Conservation (phyloP, 2,888 invertebrate genomes). For the Blera fallax region DNA sequence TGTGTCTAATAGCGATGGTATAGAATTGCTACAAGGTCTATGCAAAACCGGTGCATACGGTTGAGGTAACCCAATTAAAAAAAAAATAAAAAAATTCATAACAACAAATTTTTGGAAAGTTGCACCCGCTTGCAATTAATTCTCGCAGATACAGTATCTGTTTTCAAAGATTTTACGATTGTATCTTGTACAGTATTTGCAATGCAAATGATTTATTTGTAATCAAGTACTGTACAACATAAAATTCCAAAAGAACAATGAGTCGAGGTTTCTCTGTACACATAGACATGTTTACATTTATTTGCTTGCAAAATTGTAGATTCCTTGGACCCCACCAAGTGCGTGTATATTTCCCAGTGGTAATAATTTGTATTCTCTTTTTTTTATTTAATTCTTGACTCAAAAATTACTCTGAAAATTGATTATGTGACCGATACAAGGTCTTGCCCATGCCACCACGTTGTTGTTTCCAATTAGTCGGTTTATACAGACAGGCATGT, state of each 20-base stretch:
- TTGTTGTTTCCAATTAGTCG: slow-evolving; percentile 59
- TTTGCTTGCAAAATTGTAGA: slow-evolving; percentile 19
- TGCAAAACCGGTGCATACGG: slow-evolving; percentile 19
- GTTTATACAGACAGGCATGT: slow-evolving; percentile 20
- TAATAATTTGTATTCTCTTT: slow-evolving; percentile 13
- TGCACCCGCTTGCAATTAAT: slow-evolving; percentile 54
- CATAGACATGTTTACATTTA: not conserved
- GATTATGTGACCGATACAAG: slow-evolving; percentile 62
- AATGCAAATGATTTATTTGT: slow-evolving; percentile 54
- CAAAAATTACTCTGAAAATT: slow-evolving; percentile 47
- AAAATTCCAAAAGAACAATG: slow-evolving; percentile 36
- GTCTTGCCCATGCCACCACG: slow-evolving; percentile 33
- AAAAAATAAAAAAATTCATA: slow-evolving; percentile 1
- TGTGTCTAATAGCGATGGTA: slow-evolving; percentile 50
- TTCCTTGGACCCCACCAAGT: slow-evolving; percentile 23
- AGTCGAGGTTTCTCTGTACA: slow-evolving; percentile 8
- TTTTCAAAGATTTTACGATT: slow-evolving; percentile 48
- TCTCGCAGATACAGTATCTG: slow-evolving; percentile 26
- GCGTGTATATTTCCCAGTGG: slow-evolving; percentile 45
- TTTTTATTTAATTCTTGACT: slow-evolving; percentile 15
- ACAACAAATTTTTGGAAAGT: slow-evolving; percentile 65
- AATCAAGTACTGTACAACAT: not conserved
- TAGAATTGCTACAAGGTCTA: slow-evolving; percentile 54
- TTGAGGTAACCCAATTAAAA: slow-evolving; percentile 20
- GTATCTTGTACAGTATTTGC: slow-evolving; percentile 55